phyloP scores from a whole-genome alignment of 2,113 vertebrate genomes.

The Oncorhynchus clarkii region DNA sequence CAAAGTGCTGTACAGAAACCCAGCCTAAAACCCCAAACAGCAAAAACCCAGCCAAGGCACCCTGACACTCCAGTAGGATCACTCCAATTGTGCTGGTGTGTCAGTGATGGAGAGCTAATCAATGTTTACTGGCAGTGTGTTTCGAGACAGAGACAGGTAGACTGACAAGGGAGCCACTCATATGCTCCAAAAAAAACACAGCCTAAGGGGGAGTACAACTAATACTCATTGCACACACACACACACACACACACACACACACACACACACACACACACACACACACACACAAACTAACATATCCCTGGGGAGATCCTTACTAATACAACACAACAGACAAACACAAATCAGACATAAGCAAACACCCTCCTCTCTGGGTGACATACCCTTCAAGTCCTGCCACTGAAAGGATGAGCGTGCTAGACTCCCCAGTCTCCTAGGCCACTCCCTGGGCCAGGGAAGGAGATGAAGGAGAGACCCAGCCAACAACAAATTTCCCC shows the following conservation, averaged over 20 bases:
- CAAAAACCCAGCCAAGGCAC: background rate
- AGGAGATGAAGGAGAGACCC: constrained; percentile 40
- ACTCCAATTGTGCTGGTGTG: background rate
- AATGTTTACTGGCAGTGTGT: background rate
- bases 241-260: constrained; percentile 7
- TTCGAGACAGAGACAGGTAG: background rate
- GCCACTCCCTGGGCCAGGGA: background rate
- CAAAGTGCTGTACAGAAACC: too few species aligned
- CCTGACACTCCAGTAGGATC: background rate
- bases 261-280: background rate
- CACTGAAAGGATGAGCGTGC: constrained; percentile 5
- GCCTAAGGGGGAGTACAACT: background rate
- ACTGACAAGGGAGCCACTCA: background rate
- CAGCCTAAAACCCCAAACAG: too few species aligned
- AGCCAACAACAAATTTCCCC: background rate
- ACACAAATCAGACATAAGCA: constrained; percentile 36
- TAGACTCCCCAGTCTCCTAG: constrained; percentile 16
- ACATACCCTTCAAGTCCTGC: constrained; percentile 1
- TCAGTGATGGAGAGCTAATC: background rate
- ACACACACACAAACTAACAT: constrained; percentile 5
- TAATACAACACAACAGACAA: background rate
- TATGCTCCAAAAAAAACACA: background rate
- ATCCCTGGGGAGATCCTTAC: constrained; percentile 10
- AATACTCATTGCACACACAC: background rate
- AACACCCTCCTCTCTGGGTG: constrained; percentile 1